Conservation (phyloP, 2,113 vertebrate genomes). For the Festucalex cinctus region DNA sequence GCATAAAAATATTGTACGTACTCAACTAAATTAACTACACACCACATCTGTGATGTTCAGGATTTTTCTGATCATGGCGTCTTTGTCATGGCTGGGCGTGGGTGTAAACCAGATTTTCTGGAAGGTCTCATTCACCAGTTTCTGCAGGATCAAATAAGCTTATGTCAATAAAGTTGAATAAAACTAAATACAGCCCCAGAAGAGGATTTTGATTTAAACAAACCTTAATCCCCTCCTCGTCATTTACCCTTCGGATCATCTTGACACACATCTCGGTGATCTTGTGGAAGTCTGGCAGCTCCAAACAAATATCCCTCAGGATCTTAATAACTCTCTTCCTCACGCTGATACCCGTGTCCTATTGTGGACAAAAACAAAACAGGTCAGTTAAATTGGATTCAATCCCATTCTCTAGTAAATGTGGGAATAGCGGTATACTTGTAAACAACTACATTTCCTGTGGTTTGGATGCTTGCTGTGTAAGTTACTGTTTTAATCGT, state of each 20-base stretch:
- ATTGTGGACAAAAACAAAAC: conserved; percentile 14
- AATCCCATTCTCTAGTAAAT: not conserved
- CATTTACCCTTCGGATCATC: conserved; percentile 98
- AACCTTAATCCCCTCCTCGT: conserved; percentile 99
- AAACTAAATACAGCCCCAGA: not conserved
- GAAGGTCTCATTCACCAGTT: conserved; percentile 99
- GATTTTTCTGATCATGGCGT: conserved; percentile 95
- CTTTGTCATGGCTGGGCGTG: conserved; percentile 90
- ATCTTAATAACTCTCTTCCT: conserved; percentile 98
- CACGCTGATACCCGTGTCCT: conserved; percentile 99
- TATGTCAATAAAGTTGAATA: not conserved
- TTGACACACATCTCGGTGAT: conserved; percentile 98
- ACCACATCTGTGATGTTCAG: conserved; percentile 98
- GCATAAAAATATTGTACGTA: not conserved
- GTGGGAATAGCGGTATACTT: not conserved
- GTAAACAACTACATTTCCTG: not conserved
- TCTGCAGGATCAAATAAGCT: conserved; percentile 56
- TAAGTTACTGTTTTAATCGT: no score
- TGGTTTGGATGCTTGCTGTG: no score
- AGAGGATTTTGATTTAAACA: conserved; percentile 1
- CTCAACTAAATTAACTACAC: conserved; percentile 38
- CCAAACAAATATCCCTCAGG: conserved; percentile 95
- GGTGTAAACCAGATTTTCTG: conserved; percentile 99
- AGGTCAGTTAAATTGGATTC: not conserved
- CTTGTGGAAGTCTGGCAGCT: conserved; percentile 94